phyloP scores from a whole-genome alignment of 2,797 vertebrate species.

The Fundulus diaphanus region DNA sequence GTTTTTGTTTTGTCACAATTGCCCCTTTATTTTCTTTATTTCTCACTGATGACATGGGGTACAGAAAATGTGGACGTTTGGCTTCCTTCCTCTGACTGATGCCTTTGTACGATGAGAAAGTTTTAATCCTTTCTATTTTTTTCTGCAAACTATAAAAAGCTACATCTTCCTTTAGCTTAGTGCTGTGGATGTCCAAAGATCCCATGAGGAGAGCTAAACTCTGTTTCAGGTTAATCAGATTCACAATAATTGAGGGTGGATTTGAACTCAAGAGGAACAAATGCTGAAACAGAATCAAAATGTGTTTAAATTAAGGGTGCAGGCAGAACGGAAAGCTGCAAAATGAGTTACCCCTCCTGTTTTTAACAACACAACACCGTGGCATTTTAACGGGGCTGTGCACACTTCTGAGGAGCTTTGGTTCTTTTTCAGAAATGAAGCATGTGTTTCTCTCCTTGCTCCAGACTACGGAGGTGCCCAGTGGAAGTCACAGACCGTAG shows the following conservation, averaged over 20 bases:
- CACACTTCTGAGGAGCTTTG: constrained; percentile 1
- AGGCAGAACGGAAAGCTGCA: too few relatives aligned
- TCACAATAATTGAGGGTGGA: not conserved
- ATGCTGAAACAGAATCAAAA: not conserved
- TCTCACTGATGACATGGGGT: not conserved
- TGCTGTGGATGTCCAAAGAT: not conserved
- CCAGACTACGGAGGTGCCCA: constrained; percentile 51
- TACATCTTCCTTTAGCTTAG: too few relatives aligned
- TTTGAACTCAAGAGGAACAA: not conserved
- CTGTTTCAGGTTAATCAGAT: not conserved
- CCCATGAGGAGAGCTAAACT: not conserved
- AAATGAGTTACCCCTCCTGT: not conserved
- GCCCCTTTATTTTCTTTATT: not conserved
- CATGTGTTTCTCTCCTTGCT: constrained; percentile 54
- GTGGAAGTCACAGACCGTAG: constrained; percentile 44
- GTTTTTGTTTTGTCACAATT: not conserved
- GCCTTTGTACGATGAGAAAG: not conserved
- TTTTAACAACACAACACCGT: not conserved
- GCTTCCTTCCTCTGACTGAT: not conserved
- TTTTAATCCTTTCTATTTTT: not conserved
- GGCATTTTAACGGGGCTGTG: not conserved
- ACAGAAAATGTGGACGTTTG: not conserved
- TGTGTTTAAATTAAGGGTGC: not conserved
- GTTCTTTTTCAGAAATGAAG: constrained; percentile 40
- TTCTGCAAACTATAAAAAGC: not conserved